phyloP scores from a whole-genome alignment of 2,113 vertebrate genomes.

The Larimichthys crocea region DNA sequence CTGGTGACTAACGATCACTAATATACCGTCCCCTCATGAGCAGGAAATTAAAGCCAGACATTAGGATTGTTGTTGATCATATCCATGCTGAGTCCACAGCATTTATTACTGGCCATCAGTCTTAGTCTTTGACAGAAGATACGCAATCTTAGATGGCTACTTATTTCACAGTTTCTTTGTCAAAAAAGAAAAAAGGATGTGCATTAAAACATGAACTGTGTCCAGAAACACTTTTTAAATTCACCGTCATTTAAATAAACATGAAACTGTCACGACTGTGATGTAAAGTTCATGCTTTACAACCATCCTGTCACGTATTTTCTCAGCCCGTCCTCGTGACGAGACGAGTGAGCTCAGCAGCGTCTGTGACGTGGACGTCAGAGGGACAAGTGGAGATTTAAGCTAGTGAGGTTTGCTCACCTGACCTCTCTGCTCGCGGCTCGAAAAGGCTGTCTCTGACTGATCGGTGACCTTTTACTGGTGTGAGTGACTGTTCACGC shows the following conservation, averaged over 20 bases:
- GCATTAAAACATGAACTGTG: neutral
- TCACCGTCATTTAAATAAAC: constrained; percentile 23
- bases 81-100: constrained; percentile 31
- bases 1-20: constrained; percentile 29
- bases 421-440: neutral
- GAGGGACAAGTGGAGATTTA: neutral
- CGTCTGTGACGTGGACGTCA: neutral
- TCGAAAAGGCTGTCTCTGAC: neutral
- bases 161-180: neutral
- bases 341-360: neutral
- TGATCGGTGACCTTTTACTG: constrained; percentile 55
- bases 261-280: neutral
- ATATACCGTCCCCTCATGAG: constrained; percentile 30
- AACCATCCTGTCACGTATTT: neutral
- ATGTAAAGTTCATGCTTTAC: neutral
- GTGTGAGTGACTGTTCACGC: constrained; percentile 11
- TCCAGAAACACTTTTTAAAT: neutral
- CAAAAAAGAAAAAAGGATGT: neutral
- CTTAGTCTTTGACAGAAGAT: constrained; percentile 30
- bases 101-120: constrained; percentile 66
- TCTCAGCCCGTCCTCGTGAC: neutral
- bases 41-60: constrained; percentile 75
- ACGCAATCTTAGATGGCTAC: neutral
- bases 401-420: neutral
- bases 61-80: constrained; percentile 54